Evolutionary conservation across 2,888 invertebrate genomes (phyloP).

Genomic region (Agrotis segetum): DNA sequence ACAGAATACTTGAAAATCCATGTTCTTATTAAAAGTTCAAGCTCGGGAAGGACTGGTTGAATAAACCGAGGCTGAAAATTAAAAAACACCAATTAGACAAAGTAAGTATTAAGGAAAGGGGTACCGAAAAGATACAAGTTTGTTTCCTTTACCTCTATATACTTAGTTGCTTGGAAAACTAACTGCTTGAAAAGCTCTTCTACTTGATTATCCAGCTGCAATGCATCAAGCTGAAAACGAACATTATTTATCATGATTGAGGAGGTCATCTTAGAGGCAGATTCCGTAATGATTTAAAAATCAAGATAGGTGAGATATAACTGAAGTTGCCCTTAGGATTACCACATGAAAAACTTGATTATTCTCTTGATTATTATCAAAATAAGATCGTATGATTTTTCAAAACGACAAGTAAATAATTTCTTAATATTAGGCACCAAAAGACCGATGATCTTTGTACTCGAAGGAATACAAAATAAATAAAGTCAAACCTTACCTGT

Average conservation of each 20-base stretch:
- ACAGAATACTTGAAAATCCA: conserved; percentile 94
- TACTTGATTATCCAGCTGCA: conserved; percentile 95
- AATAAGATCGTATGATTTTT: no score
- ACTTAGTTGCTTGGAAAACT: conserved; percentile 92
- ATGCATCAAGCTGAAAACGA: conserved; percentile 92
- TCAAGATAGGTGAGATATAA: neutral
- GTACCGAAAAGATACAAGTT: neutral
- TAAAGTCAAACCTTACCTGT: conserved; percentile 72
- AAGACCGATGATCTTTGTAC: conserved; percentile 9
- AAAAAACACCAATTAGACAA: neutral
- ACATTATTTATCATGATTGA: neutral
- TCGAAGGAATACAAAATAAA: conserved; percentile 1
- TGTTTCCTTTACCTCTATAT: conserved; percentile 90
- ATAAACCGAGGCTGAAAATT: conserved; percentile 92
- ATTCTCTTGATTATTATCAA: no score
- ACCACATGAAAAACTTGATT: no score
- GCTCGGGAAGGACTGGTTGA: conserved; percentile 92
- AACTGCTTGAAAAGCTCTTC: conserved; percentile 93
- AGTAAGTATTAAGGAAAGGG: neutral
- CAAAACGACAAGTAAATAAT: no score
- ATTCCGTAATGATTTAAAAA: neutral
- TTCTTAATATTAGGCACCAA: neutral
- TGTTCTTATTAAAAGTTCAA: conserved; percentile 93
- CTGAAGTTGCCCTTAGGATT: neutral
- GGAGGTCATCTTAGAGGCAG: no score